Evolutionary conservation across 2,888 invertebrate species (phyloP).

Genomic region (Nezara viridula): DNA sequence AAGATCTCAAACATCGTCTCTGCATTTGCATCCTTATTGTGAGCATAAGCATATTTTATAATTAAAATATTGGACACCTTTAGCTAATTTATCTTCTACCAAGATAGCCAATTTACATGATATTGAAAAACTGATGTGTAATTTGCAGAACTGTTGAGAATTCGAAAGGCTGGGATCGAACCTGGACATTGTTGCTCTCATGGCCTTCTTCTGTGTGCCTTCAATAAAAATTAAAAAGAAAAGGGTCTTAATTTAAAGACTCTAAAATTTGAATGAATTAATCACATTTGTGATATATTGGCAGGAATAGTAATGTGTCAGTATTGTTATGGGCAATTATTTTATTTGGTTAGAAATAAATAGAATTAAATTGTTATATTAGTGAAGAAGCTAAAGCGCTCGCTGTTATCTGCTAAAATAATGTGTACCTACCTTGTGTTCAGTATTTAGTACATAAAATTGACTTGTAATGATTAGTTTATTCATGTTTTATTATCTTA

Average conservation of each 20-base stretch:
- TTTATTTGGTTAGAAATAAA: conserved; percentile 32
- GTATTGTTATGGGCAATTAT: conserved; percentile 3
- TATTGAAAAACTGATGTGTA: not conserved
- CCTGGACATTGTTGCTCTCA: conserved; percentile 32
- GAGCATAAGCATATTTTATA: not conserved
- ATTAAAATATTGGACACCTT: not conserved
- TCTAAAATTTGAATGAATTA: not conserved
- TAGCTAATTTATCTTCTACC: not conserved
- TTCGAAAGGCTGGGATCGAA: conserved; percentile 12
- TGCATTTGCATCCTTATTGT: not conserved
- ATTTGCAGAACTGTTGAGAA: not conserved
- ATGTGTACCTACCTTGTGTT: conserved; percentile 46
- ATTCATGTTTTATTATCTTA: conserved; percentile 1
- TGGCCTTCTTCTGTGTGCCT: conserved; percentile 48
- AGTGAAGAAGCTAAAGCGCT: not conserved
- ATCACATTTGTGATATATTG: conserved; percentile 38
- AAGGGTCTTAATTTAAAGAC: not conserved
- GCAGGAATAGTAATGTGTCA: conserved; percentile 39
- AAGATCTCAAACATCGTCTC: not conserved
- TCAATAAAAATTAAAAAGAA: not conserved
- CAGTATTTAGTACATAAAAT: not conserved
- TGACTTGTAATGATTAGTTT: conserved; percentile 6
- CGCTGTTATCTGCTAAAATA: conserved; percentile 31
- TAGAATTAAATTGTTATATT: conserved; percentile 21
- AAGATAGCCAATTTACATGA: not conserved